A percentile compares a stretch with the other conserved stretches of the same genome.
Evolutionary conservation across 2,888 invertebrate genomes (phyloP).

Genomic region (Drosophila subsilvestris): DNA sequence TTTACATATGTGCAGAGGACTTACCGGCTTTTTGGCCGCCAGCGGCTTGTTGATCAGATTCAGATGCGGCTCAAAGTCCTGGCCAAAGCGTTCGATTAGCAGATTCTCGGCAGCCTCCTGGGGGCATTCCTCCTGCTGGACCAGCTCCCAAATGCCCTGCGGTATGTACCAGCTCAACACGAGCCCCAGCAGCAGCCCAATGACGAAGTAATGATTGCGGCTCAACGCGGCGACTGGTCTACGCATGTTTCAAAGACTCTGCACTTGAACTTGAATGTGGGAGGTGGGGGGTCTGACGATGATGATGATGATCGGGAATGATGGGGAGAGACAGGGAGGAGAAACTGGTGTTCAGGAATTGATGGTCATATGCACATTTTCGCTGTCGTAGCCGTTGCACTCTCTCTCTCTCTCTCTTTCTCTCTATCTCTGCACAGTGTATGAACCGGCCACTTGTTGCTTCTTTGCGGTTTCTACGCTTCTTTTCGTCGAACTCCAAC

Average conservation of each 20-base stretch:
- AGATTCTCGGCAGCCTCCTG: constrained; percentile 82
- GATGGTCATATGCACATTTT: constrained; percentile 65
- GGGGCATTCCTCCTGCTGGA: constrained; percentile 84
- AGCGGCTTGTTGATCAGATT: constrained; percentile 84
- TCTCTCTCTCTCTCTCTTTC: constrained; percentile 23
- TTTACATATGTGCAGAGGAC: constrained; percentile 43
- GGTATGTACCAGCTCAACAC: constrained; percentile 83
- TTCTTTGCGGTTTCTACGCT: constrained; percentile 12
- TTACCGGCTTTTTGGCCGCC: constrained; percentile 84
- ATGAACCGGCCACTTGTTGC: background rate
- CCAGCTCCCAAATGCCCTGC: constrained; percentile 83
- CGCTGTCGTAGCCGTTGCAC: constrained; percentile 35
- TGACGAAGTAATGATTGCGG: constrained; percentile 83
- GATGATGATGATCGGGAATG: constrained; percentile 6
- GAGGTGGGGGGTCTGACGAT: background rate
- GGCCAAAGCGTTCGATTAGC: constrained; percentile 83
- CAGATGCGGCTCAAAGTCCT: constrained; percentile 84
- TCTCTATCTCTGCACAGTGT: constrained; percentile 7
- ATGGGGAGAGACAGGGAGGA: constrained; percentile 26
- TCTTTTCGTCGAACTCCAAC: constrained; percentile 47
- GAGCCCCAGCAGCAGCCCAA: constrained; percentile 82
- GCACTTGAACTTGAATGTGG: constrained; percentile 27
- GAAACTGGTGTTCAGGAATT: constrained; percentile 34
- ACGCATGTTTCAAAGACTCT: constrained; percentile 73
- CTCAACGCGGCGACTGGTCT: constrained; percentile 76